Base-by-base conservation (phyloP, 2,113 vertebrate species). In the Leptosomus discolor region DNA sequence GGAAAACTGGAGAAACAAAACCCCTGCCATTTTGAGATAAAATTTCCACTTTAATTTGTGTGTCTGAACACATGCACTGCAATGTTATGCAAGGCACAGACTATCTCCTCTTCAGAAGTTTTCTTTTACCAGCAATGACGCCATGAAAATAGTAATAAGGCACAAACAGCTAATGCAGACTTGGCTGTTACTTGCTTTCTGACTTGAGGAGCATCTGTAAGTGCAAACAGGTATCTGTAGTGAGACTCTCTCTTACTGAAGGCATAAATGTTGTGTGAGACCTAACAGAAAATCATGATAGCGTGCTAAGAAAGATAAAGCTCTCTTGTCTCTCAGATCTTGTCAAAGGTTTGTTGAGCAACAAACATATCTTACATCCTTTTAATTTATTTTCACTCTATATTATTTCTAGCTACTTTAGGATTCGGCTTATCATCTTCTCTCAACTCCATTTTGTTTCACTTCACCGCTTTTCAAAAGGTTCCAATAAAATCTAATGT, bases 381-480 rank as follows among this genome's bases (percentile, higher is more conserved):
- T 94, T 84, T 80, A 84, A 89, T 91, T 95, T 95, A 36, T 91
- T 91, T 95, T 74, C 73, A 84, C 45, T 48, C 39, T 13, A 3
- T 78, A 37, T 61, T 82, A 79, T 71, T 85, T 96, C 76, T 36
- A 92, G 73, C 32, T 87, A 60, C 80, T 92, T 46, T 39, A 32
- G 39, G 69, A 95, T 87, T 95, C 92, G 84, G 80, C 74, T 94
- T 76, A 94, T 90, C 19, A 24, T 93, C 45, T 93, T 85, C 79
- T 76, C 80, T 76, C 84, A 91, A 68, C 43, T 54, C 77, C 86
- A 94, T 95, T 96, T 95, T 95, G 92, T 92, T 89, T 87, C 91
- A 82, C 74, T 91, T 94, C 84, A 65, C n/a, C 0, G 6, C 80
- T 73, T 91, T 85, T 92, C 73, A 90, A 88, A 92, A 92, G 45